phyloP scores from a whole-genome alignment of 1,140 invertebrate species.

The Heliconius eleuchia region DNA sequence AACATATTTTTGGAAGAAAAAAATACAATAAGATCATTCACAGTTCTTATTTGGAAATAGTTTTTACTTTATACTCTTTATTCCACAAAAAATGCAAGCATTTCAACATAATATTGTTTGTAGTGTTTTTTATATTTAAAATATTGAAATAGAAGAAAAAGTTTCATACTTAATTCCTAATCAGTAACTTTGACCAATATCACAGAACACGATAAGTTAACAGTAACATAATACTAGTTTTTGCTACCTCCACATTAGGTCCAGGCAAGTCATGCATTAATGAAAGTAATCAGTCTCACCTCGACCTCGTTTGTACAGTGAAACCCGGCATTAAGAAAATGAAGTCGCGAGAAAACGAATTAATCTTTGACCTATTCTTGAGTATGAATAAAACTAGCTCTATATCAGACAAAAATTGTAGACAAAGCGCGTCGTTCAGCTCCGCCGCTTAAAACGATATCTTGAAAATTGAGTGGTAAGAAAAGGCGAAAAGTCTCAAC shows the following conservation, averaged over 20 bases:
- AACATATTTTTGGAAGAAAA: too few species aligned
- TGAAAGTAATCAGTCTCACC: constrained; percentile 66
- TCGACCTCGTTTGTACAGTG: constrained; percentile 51
- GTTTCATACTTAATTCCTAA: background rate
- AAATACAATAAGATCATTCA: too few species aligned
- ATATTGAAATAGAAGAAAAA: background rate
- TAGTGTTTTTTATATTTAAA: background rate
- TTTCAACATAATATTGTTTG: too few species aligned
- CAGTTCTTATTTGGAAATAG: too few species aligned
- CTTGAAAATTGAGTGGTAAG: too few species aligned
- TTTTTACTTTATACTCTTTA: too few species aligned
- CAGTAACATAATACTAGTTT: constrained; percentile 46
- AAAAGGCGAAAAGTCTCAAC: too few species aligned
- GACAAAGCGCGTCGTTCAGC: background rate
- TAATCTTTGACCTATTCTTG: constrained; percentile 61
- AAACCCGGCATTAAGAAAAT: constrained; percentile 54
- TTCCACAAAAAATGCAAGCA: too few species aligned
- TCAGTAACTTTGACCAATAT: background rate
- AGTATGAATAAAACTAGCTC: constrained; percentile 14
- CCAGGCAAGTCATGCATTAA: constrained; percentile 59
- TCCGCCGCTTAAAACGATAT: too few species aligned
- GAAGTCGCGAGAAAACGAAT: constrained; percentile 66
- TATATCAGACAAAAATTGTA: background rate
- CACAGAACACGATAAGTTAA: constrained; percentile 21
- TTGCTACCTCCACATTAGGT: constrained; percentile 44